phyloP scores from a whole-genome alignment of 2,888 invertebrate genomes.

The Pseudolycoriella hygida region DNA sequence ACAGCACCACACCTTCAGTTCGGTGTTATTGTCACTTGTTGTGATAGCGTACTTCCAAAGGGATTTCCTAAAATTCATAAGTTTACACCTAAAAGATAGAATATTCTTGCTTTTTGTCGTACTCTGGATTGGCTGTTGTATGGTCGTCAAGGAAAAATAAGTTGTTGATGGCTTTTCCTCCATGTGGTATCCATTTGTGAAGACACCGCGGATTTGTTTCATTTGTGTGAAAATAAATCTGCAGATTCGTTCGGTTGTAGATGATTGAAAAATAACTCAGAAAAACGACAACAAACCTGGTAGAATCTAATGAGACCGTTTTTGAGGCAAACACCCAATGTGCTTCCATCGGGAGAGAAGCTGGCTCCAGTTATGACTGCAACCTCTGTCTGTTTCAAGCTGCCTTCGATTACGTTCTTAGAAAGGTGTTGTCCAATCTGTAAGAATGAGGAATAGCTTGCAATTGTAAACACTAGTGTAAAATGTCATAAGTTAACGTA shows the following conservation, averaged over 20 bases:
- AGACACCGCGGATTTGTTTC: slow-evolving; percentile 61
- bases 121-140: slow-evolving; percentile 57
- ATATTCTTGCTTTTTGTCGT: not conserved
- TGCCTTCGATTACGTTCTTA: slow-evolving; percentile 20
- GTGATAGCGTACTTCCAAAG: slow-evolving; percentile 96
- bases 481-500: slow-evolving; percentile 16
- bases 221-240: slow-evolving; percentile 39
- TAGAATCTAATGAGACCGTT: slow-evolving; percentile 89
- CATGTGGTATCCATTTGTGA: slow-evolving; percentile 88
- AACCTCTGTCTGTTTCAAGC: slow-evolving; percentile 29
- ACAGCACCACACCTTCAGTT: slow-evolving; percentile 87
- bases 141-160: slow-evolving; percentile 91
- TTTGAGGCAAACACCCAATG: slow-evolving; percentile 73
- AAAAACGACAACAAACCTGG: slow-evolving; percentile 47
- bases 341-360: slow-evolving; percentile 88
- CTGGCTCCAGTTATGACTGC: slow-evolving; percentile 65
- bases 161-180: slow-evolving; percentile 67
- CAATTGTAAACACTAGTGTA: slow-evolving; percentile 1
- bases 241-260: not conserved
- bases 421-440: slow-evolving; percentile 22
- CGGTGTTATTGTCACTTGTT: slow-evolving; percentile 75
- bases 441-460: slow-evolving; percentile 6
- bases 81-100: not conserved
- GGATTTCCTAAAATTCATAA: slow-evolving; percentile 31
- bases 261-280: too few relatives aligned